These are phyloP conservation scores for Gambusia yucatana DNA, from an alignment of 2,797 vertebrate genomes.

Conservation along the genomic window DNA sequence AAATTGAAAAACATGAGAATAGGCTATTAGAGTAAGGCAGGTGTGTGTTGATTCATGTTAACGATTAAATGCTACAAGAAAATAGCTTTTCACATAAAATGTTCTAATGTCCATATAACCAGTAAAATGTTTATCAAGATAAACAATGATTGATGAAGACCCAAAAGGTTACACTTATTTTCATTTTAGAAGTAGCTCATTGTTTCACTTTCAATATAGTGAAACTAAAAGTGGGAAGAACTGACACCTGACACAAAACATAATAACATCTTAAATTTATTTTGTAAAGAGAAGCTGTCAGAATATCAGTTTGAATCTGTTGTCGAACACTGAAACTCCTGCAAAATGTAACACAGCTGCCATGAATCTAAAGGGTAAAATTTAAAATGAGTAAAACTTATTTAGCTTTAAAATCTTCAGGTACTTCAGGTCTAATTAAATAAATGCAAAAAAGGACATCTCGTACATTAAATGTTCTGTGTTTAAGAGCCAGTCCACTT, in stretches of 20 bases:
- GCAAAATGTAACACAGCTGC: background rate
- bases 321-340: background rate
- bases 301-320: background rate
- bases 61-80: background rate
- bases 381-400: background rate
- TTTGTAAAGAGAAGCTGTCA: background rate
- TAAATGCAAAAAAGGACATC: background rate
- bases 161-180: no score
- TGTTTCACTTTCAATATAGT: no score
- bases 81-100: background rate
- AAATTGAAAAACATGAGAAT: background rate
- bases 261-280: background rate
- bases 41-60: background rate
- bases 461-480: background rate
- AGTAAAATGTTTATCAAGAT: background rate
- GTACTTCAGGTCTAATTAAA: background rate
- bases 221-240: background rate
- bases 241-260: background rate
- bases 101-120: no score
- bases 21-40: background rate
- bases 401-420: background rate
- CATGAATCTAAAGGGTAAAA: background rate
- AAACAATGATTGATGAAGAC: background rate
- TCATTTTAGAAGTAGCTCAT: no score
- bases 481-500: background rate